Base-by-base conservation (phyloP, 2,797 vertebrate species). In the Ciconia nigra region DNA sequence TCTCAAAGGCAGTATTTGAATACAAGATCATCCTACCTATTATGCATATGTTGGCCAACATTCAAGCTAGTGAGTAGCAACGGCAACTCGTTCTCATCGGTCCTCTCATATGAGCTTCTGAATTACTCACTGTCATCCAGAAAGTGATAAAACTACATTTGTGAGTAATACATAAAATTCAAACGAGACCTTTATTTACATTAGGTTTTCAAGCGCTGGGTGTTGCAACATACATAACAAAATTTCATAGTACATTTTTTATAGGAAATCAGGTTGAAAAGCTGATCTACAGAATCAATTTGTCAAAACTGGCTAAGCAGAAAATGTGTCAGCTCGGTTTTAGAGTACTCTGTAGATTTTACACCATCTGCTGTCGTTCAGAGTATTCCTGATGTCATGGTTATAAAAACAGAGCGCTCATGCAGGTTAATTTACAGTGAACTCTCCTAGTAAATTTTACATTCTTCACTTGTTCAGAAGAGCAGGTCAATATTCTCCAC, bases 131-230 rank as follows among this genome's bases (percentile, higher is more conserved):
- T 44, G 31, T 69, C 79, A 91, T 44, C 39, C 67, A 54, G 28
- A 91, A 92, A 87, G 67, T n/a, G 70, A 35, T 72, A 84, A 92
- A 87, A 66, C 65, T 81, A 54, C 51, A 76, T 72, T 93, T 66
- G 87, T 80, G 90, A 84, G 47, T 67, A 78, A 81, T 73, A 69
- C 82, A 88, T 93, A 96, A 90, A 95, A 97, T 81, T 95, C 94
- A 96, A 92, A 97, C 24, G 15, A 84, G 90, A 94, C 31, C 69
- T 97, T 96, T 95, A 95, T 96, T 97, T 93, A 96, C 58, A 97
- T 86, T 55, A 83, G 84, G 54, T 59, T 87, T 97, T 94, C 90
- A 92, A 95, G 77, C 62, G 7, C 62, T 78, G 66, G 65, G 59
- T 83, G 49, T 81, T 94, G 94, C 77, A 94, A 93, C 87, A 81